Conservation (phyloP, 2,797 vertebrate genomes). For the Choloepus didactylus region DNA sequence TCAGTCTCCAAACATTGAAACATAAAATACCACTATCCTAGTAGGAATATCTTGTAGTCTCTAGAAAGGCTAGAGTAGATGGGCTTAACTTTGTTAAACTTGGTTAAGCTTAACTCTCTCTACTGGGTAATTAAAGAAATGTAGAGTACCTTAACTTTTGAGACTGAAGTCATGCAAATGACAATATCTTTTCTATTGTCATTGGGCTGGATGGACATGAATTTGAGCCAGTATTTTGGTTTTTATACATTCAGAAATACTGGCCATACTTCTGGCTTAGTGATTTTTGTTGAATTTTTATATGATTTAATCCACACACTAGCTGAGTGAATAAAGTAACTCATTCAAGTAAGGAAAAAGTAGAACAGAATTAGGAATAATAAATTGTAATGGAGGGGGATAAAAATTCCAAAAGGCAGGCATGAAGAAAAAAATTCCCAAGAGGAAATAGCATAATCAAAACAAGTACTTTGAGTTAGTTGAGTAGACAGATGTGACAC, state of each 20-base stretch:
- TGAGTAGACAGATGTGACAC: not conserved
- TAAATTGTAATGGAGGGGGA: not conserved
- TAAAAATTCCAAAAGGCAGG: not conserved
- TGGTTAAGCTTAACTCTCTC: not conserved
- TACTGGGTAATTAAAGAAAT: not conserved
- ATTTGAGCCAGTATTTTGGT: not conserved
- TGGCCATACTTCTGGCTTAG: not conserved
- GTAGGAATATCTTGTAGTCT: not conserved
- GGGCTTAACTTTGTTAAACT: not conserved
- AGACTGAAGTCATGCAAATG: not conserved
- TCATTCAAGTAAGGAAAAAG: not conserved
- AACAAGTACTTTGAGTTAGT: not conserved
- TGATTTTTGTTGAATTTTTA: slow-evolving; percentile 14
- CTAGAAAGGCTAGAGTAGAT: not conserved
- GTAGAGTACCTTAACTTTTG: not conserved
- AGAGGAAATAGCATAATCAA: not conserved
- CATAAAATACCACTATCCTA: not conserved
- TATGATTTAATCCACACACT: not conserved
- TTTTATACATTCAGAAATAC: slow-evolving; percentile 17
- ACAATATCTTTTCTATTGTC: not conserved
- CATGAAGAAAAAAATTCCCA: not conserved
- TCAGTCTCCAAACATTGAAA: not conserved
- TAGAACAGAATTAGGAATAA: slow-evolving; percentile 27
- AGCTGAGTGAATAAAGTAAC: slow-evolving; percentile 21
- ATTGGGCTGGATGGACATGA: not conserved